Evolutionary conservation across 2,888 invertebrate genomes (phyloP), one percentile per base, ranked within the genome.

Genomic region (Cantharis nigra): DNA sequence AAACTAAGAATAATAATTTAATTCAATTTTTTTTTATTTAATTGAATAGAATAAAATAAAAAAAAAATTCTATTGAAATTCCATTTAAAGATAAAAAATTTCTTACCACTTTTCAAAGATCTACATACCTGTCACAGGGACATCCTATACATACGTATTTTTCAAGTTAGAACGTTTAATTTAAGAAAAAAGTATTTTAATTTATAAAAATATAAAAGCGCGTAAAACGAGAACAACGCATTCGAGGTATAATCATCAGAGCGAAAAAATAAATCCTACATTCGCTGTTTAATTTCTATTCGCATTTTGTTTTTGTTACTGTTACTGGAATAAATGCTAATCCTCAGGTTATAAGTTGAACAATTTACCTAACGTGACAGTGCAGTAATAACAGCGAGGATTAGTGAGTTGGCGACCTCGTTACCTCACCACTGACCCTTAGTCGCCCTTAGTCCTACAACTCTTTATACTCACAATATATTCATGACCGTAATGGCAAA

Each of bases 401-500:
- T 81, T 80, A 81, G 79, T 75, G 78, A 75, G 70, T 77, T 75
- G 72, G 77, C 73, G 75, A 79, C 80, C 81, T 76, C 78, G 76
- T 72, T 76, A 76, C 77, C 83, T 84, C 82, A 79, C 80, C 74
- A 80, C 78, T 82, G 82, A 81, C 83, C 83, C 81, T 80, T 78
- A 75, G 79, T 79, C 74, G 70, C 75, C 78, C 80, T 80, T 49
- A 49, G 49, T 49, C 70, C 65, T 67, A 23, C 65, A 23, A 67
- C 65, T 67, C 65, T 67, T 67, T 23, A 67, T 23, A 67, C 65
- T 23, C 65, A 67, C 65, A 67, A 67, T 67, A 76, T 71, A 78
- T 80, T 81, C 80, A 81, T 80, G 83, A 82, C 81, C 81, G 80
- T 81, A 82, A 83, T 80, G 77, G 82, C 81, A 80, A 81, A 81